Evolutionary conservation across 1,140 invertebrate species (phyloP), one percentile per base, ranked within the genome.

Genomic region (Hypsibius dujardini): DNA sequence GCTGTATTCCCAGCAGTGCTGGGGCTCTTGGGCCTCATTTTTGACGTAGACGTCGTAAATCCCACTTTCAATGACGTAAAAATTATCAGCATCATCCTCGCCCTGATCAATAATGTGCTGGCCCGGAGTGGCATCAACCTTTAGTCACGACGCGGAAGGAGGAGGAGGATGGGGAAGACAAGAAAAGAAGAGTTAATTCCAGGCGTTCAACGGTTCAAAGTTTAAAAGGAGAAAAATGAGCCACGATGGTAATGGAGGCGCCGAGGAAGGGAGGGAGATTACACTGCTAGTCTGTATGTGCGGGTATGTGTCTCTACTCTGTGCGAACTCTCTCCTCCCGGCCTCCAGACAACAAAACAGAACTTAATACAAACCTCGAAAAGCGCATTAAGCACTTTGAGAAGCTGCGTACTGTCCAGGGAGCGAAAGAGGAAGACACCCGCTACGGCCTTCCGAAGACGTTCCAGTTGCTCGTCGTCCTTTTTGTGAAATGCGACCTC

Each of bases 381-480:
- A 67, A 67, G 62, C 3, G 62, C 62, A 67, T 67, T 67, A 42
- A 67, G 62, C 3, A 67, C 42, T 42, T 67, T 67, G 7, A 70
- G 70, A 46, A 70, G 70, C 46, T 47, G 70, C 3, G 50, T 3
- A 70, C 46, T 47, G 47, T 95, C 92, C 73, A 95, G 82, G 45
- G 91, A 87, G 75, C 92, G 86, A 84, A 96, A 97, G 72, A 97
- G 84, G 75, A 97, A 84, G 78, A 95, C 95, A 79, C 90, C 88
- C 78, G 87, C 88, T 15, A 95, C 90, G 67, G 92, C 90, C 76
- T 95, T 90, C 50, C 87, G 85, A 72, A 97, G 82, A 70, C 90
- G 84, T 74, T 88, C 83, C 72, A 93, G 84, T 79, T 97, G 93
- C 73, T 88, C 88, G 80, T 96, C 93, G 77, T 90, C 90, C 83